Evolutionary conservation across 1,140 invertebrate genomes (phyloP).

Genomic region (Leptinotarsa defecta): DNA sequence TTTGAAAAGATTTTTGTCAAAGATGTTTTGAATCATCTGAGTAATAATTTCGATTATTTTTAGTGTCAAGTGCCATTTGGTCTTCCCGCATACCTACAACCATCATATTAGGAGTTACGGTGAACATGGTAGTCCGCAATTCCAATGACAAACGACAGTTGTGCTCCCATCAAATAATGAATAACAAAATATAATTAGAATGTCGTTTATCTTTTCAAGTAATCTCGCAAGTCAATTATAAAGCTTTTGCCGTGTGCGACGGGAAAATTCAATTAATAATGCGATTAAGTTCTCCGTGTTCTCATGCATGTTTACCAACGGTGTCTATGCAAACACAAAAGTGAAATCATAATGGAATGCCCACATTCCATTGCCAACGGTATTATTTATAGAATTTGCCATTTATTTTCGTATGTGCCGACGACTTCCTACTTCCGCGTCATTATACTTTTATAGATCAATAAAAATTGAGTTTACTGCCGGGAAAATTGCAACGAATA

Average conservation of each 20-base stretch:
- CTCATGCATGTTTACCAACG: not conserved
- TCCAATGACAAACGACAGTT: not conserved
- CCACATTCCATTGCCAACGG: not conserved
- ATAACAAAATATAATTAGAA: not conserved
- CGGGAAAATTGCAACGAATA: not conserved
- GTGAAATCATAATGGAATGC: conserved; percentile 4
- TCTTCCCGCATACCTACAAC: too few species aligned
- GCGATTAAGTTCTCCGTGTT: not conserved
- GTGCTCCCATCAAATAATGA: not conserved
- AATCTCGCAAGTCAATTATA: not conserved
- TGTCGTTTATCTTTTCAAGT: not conserved
- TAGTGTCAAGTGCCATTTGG: too few species aligned
- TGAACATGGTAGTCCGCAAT: not conserved
- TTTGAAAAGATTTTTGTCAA: too few species aligned
- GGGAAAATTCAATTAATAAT: conserved; percentile 1
- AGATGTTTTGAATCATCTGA: too few species aligned
- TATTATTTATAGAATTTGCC: conserved; percentile 4
- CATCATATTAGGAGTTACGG: too few species aligned
- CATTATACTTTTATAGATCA: conserved; percentile 4
- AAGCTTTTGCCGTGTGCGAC: not conserved
- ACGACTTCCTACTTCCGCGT: not conserved
- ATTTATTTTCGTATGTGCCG: not conserved
- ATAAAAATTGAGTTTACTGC: not conserved
- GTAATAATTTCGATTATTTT: too few species aligned
- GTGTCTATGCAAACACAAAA: not conserved